Evolutionary conservation across 2,797 vertebrate genomes (phyloP), one percentile per base, ranked within the genome.

Genomic region (Echeneis naucrates): DNA sequence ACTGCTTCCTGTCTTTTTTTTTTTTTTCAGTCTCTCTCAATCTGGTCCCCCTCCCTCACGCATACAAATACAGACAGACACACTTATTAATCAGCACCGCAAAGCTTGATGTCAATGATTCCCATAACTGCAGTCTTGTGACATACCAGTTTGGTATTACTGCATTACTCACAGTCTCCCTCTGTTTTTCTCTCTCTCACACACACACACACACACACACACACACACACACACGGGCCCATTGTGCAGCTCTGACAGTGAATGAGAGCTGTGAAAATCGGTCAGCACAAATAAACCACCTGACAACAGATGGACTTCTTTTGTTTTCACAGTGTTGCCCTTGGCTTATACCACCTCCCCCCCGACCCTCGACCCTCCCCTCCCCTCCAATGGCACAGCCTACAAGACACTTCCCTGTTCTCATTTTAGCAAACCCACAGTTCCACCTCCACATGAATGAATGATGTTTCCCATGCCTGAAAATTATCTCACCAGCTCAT

Each of bases 71-170:
- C 35, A 40, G 27, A 67, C 67, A 75, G 56, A 56, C 52, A 62
- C 53, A 63, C 68, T 78, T 69, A 80, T 26, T 42, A 69, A 70
- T 44, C 63, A 40, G 80, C 59, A 38, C 55, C 55, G 66, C 65
- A 13, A 60, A 62, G 68, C 63, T 79, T 83, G 82, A 78, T 78
- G 81, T 75, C 67, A 68, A 72, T 69, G 54, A 87, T 90, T 89
- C 82, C 88, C 74, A 78, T 83, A 84, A 88, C 83, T 78, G 76
- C 65, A 84, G 85, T 88, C 89, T 88, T 89, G 87, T 92, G 91
- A 93, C 91, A 86, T 71, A 60, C 72, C 63, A 60, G 76, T 83
- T 77, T 69, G 64, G 78, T 70, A 77, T 83, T 75, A 84, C 75
- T 61, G 83, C 70, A 83, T 85, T 78, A 77, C 81, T 88, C 85